Percentiles rank a stretch among this genome's conserved stretches.
Conservation (phyloP, 37 sponge, comb jelly and placozoan species). For the Mnemiopsis leidyi region DNA sequence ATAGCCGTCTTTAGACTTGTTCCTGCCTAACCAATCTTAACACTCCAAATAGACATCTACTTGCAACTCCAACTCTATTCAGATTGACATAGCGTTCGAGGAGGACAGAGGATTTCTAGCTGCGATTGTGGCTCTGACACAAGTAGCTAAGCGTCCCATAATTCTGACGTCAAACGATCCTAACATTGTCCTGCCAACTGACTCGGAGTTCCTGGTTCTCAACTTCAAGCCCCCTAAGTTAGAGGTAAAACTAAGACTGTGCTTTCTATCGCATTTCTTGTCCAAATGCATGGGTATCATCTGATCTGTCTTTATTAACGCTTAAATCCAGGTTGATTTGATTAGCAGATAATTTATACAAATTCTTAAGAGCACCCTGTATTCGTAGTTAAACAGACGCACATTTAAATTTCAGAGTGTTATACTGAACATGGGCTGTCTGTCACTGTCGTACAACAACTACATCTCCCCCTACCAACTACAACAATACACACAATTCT, state of each 20-base stretch:
- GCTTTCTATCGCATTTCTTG: too few relatives aligned
- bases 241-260: too few relatives aligned
- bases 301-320: too few relatives aligned
- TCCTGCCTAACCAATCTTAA: too few relatives aligned
- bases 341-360: too few relatives aligned
- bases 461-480: background rate
- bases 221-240: background rate
- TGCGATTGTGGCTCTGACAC: conserved; percentile 51
- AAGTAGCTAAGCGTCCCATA: conserved; percentile 41
- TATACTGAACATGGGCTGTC: background rate
- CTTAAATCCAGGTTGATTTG: too few relatives aligned
- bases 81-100: conserved; percentile 37
- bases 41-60: too few relatives aligned
- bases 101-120: conserved; percentile 52
- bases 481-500: conserved; percentile 3
- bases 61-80: background rate
- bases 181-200: conserved; percentile 4
- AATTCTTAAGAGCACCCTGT: too few relatives aligned
- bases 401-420: conserved; percentile 64
- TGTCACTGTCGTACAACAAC: background rate
- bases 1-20: too few relatives aligned
- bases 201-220: conserved; percentile 30
- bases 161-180: conserved; percentile 31
- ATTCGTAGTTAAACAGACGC: too few relatives aligned
- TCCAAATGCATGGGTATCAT: too few relatives aligned